phyloP scores from a whole-genome alignment of 2,113 vertebrate genomes.

The Myrmecophaga tridactyla region DNA sequence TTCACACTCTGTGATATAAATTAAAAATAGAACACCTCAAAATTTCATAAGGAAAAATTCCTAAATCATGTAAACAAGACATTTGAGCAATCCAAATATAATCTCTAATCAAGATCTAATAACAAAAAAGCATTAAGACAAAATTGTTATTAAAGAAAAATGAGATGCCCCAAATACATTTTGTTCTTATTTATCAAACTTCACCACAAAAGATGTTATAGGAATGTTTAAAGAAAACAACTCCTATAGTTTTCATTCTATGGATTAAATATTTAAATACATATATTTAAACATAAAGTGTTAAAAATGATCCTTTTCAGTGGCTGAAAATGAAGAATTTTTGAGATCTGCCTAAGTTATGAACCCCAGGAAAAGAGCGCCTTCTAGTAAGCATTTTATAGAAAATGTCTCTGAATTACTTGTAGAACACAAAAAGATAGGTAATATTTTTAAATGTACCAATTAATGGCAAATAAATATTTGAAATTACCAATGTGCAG shows the following conservation, averaged over 20 bases:
- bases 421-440: background rate
- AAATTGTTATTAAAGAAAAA: slow-evolving; percentile 13
- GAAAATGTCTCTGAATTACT: background rate
- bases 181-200: background rate
- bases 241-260: background rate
- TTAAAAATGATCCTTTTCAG: background rate
- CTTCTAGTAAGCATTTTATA: background rate
- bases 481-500: background rate
- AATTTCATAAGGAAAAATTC: background rate
- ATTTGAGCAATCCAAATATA: background rate
- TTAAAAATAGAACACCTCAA: background rate
- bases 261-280: background rate
- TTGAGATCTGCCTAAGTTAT: background rate
- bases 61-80: background rate
- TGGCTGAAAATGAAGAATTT: background rate
- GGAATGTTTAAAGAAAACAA: background rate
- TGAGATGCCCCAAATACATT: background rate
- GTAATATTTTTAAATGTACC: background rate
- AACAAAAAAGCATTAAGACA: background rate
- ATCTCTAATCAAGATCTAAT: background rate
- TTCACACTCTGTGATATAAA: background rate
- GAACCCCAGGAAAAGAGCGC: background rate
- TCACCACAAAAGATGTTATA: background rate
- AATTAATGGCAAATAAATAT: background rate
- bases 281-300: background rate